Base-by-base conservation (phyloP, 2,888 invertebrate species). In the Trachelus iudaicus region DNA sequence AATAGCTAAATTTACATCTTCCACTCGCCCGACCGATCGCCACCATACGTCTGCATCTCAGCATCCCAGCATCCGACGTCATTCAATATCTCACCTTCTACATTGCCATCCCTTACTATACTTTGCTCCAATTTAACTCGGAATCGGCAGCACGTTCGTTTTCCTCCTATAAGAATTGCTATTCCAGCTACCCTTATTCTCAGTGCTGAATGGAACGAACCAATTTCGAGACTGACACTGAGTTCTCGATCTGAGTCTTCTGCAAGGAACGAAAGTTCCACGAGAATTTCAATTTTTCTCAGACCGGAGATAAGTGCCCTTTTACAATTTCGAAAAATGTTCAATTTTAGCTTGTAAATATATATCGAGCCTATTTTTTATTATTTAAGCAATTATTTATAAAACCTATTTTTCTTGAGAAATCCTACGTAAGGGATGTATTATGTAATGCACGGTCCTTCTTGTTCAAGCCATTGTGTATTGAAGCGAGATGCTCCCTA, bases 31-130 rank as follows among this genome's bases (percentile, higher is more conserved):
- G 80, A 81, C 77, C 82, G 83, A 85, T 85, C 81, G 78, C 82
- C 76, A 77, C 80, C 85, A 83, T 84, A 83, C 79, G 84, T 86
- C 85, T 85, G 83, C 83, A 84, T 86, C 82, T 80, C 82, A 81
- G 81, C 80, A 77, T 82, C 79, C 78, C 79, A 56, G 56, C 81
- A 77, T 81, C 79, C 79, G 78, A 80, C 81, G 80, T 82, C 79
- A 80, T 81, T 80, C 81, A 79, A 80, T 56, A 56, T 23, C 56
- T 56, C 56, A 56, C 56, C 56, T 82, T 78, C 80, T 79, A 75
- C 76, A 80, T 81, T 78, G 78, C 78, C 73, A 76, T 76, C 81
- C 81, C 79, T 79, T 84, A 81, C 82, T 79, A 80, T 80, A 75
- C 79, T 81, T 85, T 80, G 79, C 81, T 78, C 80, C 85, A 82